Conservation (phyloP, 2,888 invertebrate species). For the Catocala nupta region DNA sequence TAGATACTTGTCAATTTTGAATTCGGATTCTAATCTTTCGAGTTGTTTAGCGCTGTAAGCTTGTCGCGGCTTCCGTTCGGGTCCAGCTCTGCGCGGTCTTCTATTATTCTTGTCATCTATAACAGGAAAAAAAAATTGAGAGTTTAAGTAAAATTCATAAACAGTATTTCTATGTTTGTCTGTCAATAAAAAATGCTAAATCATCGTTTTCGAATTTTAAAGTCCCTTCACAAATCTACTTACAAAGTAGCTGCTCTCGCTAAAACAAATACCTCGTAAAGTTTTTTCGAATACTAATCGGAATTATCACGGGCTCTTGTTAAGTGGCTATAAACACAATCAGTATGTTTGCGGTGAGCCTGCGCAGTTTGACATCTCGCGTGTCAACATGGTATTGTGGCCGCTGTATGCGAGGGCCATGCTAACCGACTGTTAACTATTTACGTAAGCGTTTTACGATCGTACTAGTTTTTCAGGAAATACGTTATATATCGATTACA, state of each 20-base stretch:
- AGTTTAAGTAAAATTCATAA: slow-evolving; percentile 16
- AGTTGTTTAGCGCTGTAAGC: slow-evolving; percentile 98
- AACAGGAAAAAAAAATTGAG: slow-evolving; percentile 40
- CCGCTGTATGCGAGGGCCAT: slow-evolving; percentile 70
- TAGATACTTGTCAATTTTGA: slow-evolving; percentile 98
- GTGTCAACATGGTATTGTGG: slow-evolving; percentile 75
- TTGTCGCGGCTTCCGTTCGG: slow-evolving; percentile 97
- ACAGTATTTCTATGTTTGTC: slow-evolving; percentile 19
- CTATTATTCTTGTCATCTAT: slow-evolving; percentile 93
- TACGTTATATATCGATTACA: slow-evolving; percentile 16
- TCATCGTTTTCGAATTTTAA: slow-evolving; percentile 50
- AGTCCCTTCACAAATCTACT: slow-evolving; percentile 46
- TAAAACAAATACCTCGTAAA: slow-evolving; percentile 74
- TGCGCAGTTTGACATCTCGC: slow-evolving; percentile 76
- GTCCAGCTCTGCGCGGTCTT: slow-evolving; percentile 94
- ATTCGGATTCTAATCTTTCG: slow-evolving; percentile 96
- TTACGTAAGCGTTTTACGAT: slow-evolving; percentile 72
- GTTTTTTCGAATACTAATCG: slow-evolving; percentile 83
- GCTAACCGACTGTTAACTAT: slow-evolving; percentile 80
- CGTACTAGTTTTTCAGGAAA: slow-evolving; percentile 40
- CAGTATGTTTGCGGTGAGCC: slow-evolving; percentile 79
- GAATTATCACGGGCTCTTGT: slow-evolving; percentile 82
- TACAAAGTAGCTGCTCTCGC: slow-evolving; percentile 83
- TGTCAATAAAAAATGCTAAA: slow-evolving; percentile 35
- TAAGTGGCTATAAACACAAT: slow-evolving; percentile 87